Conservation (phyloP, 1,140 invertebrate genomes). For the Orchesella cincta region DNA sequence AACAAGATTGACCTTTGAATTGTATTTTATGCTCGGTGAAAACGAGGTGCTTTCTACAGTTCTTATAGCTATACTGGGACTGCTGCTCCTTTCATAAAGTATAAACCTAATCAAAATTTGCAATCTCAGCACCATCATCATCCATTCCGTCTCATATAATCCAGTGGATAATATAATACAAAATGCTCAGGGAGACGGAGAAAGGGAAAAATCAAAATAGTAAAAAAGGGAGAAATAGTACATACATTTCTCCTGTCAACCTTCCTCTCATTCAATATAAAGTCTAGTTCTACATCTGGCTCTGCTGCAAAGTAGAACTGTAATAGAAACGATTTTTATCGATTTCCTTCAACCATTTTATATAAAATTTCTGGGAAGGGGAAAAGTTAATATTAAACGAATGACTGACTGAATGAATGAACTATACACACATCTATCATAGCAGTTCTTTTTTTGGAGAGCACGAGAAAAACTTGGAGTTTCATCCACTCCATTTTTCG, state of each 20-base stretch:
- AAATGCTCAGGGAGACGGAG: not conserved
- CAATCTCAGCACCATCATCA: not conserved
- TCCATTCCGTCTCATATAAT: not conserved
- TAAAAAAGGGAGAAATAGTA: not conserved
- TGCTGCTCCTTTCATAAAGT: too few relatives aligned
- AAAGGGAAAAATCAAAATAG: not conserved
- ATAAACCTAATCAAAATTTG: not conserved
- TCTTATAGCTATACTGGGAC: too few relatives aligned
- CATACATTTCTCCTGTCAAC: not conserved
- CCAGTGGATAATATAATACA: not conserved
- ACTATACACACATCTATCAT: too few relatives aligned
- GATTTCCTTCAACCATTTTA: not conserved
- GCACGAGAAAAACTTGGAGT: too few relatives aligned
- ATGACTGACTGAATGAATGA: not conserved
- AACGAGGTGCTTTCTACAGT: too few relatives aligned
- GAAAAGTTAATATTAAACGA: not conserved
- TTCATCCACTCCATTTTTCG: too few relatives aligned
- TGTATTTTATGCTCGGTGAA: too few relatives aligned
- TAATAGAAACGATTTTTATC: not conserved
- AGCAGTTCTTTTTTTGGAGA: too few relatives aligned
- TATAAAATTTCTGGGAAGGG: not conserved
- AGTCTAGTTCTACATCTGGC: not conserved
- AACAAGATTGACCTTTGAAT: too few relatives aligned
- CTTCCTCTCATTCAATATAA: not conserved
- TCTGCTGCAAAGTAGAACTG: not conserved